phyloP scores from a whole-genome alignment of 2,888 invertebrate species.

The Epirrita christyi region DNA sequence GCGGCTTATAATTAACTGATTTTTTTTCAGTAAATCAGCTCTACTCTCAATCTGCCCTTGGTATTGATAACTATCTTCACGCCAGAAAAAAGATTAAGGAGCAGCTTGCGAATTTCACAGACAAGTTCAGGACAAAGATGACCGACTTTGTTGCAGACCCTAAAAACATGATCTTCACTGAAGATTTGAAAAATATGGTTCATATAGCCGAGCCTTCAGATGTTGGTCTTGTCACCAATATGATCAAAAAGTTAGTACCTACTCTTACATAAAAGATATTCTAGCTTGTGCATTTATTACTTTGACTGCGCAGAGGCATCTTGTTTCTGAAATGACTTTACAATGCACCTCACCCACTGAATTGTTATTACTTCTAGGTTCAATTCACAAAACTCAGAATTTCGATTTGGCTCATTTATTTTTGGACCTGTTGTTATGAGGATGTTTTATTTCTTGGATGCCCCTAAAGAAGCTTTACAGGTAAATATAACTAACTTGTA shows the following conservation, averaged over 20 bases:
- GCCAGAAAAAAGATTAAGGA: conserved; percentile 80
- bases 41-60: conserved; percentile 85
- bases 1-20: neutral
- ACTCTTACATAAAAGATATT: neutral
- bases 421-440: conserved; percentile 95
- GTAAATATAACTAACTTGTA: conserved; percentile 50
- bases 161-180: conserved; percentile 91
- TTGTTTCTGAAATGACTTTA: neutral
- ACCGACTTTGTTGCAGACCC: conserved; percentile 82
- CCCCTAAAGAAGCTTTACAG: conserved; percentile 87
- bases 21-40: conserved; percentile 68
- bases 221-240: conserved; percentile 85
- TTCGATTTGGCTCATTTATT: conserved; percentile 91
- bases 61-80: conserved; percentile 85
- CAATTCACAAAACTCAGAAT: conserved; percentile 87
- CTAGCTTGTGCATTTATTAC: no score
- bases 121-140: conserved; percentile 90
- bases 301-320: neutral
- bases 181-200: conserved; percentile 93
- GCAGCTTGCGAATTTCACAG: conserved; percentile 86
- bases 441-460: conserved; percentile 88
- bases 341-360: no score
- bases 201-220: conserved; percentile 88
- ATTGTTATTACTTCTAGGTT: conserved; percentile 80
- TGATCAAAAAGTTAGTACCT: conserved; percentile 87